Evolutionary conservation across 2,797 vertebrate species (phyloP).

Genomic region (Epinephelus awoara): DNA sequence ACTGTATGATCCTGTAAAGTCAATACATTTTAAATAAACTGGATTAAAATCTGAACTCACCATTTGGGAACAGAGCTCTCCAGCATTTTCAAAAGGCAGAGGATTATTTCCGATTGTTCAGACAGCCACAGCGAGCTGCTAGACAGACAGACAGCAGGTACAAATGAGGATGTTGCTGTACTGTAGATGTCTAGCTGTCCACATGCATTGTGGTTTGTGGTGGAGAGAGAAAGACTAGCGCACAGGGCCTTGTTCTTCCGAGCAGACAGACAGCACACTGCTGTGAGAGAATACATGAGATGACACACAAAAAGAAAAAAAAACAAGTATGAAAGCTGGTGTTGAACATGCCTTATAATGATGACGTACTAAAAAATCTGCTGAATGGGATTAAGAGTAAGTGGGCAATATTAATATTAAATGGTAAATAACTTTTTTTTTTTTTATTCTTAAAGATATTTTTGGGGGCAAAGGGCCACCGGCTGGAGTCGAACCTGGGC

Average conservation of each 20-base stretch:
- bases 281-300: background rate
- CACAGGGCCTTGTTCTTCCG: accelerated
- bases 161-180: conserved; percentile 3
- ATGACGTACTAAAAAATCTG: too few relatives aligned
- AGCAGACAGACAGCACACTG: background rate
- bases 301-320: accelerated
- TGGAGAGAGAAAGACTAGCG: background rate
- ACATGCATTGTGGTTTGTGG: conserved; percentile 23
- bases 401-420: too few relatives aligned
- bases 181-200: accelerated
- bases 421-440: too few relatives aligned
- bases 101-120: background rate
- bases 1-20: background rate
- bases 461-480: too few relatives aligned
- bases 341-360: background rate
- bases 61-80: conserved; percentile 5
- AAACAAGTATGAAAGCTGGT: background rate
- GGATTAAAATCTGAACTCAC: conserved; percentile 47
- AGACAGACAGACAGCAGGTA: background rate
- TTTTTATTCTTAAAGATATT: too few relatives aligned
- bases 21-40: background rate
- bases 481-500: too few relatives aligned
- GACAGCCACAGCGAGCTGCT: background rate
- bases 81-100: conserved; percentile 10
- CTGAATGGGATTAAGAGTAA: background rate